Evolutionary conservation across 2,113 vertebrate genomes (phyloP).

Genomic region (Pelecanoides urinatrix): DNA sequence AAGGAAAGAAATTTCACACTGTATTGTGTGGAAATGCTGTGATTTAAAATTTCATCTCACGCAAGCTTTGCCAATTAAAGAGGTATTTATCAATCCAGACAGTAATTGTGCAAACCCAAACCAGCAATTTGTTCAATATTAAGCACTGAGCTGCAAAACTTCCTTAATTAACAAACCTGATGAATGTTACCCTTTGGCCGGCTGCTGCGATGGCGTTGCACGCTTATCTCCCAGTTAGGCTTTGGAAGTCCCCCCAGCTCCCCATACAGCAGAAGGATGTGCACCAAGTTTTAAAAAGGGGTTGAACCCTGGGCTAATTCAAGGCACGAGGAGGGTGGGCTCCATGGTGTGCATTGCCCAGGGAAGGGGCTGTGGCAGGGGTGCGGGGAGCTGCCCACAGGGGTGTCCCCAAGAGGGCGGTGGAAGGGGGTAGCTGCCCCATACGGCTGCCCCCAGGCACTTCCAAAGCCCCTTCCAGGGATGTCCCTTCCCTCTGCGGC

Average conservation of each 20-base stretch:
- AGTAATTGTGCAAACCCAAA: slow-evolving; percentile 47
- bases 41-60: slow-evolving; percentile 62
- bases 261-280: not conserved
- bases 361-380: too few relatives aligned
- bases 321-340: not conserved
- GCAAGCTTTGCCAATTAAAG: slow-evolving; percentile 58
- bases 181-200: not conserved
- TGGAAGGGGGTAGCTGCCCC: not conserved
- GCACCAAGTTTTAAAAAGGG: not conserved
- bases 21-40: slow-evolving; percentile 48
- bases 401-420: accelerated
- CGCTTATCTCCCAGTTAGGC: accelerated
- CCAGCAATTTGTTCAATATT: slow-evolving; percentile 53
- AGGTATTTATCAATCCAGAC: slow-evolving; percentile 48
- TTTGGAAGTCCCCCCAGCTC: not conserved
- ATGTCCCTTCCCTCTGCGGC: not conserved
- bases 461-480: not conserved
- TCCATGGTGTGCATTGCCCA: accelerated
- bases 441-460: accelerated
- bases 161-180: slow-evolving; percentile 52
- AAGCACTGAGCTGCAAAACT: slow-evolving; percentile 44
- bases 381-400: accelerated
- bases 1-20: slow-evolving; percentile 60
- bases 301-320: too few relatives aligned
- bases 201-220: not conserved